Evolutionary conservation across 2,113 vertebrate species (phyloP), one percentile per base, ranked within the genome.

Genomic region (Poeciliopsis turrubarensis): DNA sequence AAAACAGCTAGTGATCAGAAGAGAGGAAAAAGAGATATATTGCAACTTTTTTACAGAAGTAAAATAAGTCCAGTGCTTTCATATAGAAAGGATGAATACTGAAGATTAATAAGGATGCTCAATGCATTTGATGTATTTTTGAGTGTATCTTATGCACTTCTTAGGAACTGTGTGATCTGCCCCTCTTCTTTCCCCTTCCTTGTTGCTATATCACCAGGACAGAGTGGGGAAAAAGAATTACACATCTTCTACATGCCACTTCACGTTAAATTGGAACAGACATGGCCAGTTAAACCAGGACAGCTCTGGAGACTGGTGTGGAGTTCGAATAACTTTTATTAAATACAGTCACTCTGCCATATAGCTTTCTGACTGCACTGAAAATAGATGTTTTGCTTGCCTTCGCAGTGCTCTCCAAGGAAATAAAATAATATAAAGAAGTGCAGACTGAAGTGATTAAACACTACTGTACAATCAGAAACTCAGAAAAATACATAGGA

Each of bases 241-340:
- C 86, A 85, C 31, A 44, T 91, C 82, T 84, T 89, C 88, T 73
- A 74, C 86, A 80, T 87, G 83, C 87, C 85, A 87, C 86, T 87
- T 90, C 87, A 83, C 75, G 91, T 90, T 91, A 93, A 89, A 90
- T 78, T 74, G 85, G 74, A 90, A 72, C 87, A 91, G 86, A 84
- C 91, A 86, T 82, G 84, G 84, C 73, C 84, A 90, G 90, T 91
- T 89, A 85, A 88, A 89, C 70, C 84, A 80, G 81, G 86, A 91
- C 85, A 77, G 82, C 89, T 85, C 86, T 62, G 19, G 87, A 86
- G 87, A 89, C 83, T 85, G 88, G 84, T 78, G 83, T 85, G 85
- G 85, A 84, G 84, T 86, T 92, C 67, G 25, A 86, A 70, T 89
- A 80, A 86, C 86, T 90, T 90, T 89, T 92, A 92, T 92, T 91